Evolutionary conservation across 2,888 invertebrate species (phyloP).

Genomic region (Miltochrista miniata): DNA sequence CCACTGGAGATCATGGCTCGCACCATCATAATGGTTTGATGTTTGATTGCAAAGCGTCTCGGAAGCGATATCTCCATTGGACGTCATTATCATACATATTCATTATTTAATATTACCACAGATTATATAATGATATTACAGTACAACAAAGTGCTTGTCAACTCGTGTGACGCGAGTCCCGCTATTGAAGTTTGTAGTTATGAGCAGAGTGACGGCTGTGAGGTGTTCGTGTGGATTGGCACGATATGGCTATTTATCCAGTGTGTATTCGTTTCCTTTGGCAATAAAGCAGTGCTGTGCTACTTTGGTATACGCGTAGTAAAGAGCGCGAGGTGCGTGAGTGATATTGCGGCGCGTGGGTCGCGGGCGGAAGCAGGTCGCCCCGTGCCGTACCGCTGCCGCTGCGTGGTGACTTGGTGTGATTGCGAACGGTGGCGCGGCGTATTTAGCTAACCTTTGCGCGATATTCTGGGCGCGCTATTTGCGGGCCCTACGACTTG

Average conservation of each 20-base stretch:
- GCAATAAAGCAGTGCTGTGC: background rate
- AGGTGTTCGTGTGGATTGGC: background rate
- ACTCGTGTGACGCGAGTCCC: no score
- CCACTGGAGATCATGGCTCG: no score
- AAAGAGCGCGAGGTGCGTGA: background rate
- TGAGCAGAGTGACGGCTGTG: background rate
- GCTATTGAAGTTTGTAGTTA: no score
- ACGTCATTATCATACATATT: no score
- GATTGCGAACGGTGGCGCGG: no score
- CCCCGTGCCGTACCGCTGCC: background rate
- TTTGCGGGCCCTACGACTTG: constrained; percentile 47
- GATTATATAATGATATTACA: no score
- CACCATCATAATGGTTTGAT: no score
- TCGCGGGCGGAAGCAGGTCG: constrained; percentile 2
- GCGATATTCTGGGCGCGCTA: constrained; percentile 63
- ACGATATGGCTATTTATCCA: background rate
- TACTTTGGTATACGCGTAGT: background rate
- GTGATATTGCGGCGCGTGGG: background rate
- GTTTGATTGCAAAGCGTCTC: no score
- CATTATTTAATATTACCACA: no score
- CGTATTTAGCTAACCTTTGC: constrained; percentile 63
- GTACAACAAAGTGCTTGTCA: no score
- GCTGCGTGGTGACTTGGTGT: no score
- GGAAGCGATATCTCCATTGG: no score
- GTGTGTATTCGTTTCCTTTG: background rate